phyloP scores from a whole-genome alignment of 2,888 invertebrate species.

The Cryptosula pallasiana region DNA sequence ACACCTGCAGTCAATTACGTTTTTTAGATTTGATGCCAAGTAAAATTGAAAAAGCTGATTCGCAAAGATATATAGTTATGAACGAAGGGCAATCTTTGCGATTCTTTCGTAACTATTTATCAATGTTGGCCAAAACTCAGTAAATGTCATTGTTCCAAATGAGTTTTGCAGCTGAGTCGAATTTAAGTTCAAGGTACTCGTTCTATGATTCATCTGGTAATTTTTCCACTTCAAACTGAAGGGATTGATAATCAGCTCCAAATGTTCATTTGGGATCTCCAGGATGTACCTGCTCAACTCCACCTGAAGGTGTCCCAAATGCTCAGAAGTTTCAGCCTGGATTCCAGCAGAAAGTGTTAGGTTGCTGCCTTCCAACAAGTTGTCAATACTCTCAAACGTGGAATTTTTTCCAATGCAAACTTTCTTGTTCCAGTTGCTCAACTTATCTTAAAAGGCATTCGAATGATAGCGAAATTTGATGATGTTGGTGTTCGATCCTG shows the following conservation, averaged over 20 bases:
- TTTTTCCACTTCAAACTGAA: not conserved
- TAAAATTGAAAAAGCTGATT: no score
- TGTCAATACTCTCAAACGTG: slow-evolving; percentile 7
- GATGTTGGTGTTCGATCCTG: not conserved
- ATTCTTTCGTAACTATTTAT: no score
- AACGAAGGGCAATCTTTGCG: no score
- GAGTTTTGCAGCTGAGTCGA: not conserved
- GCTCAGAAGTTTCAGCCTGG: slow-evolving; percentile 4
- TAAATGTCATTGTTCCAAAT: not conserved
- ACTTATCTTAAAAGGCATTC: slow-evolving; percentile 11
- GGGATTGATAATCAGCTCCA: not conserved
- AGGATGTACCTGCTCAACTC: slow-evolving; percentile 1
- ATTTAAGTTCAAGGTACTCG: not conserved
- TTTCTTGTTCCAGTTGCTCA: slow-evolving; percentile 5
- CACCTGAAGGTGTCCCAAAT: slow-evolving; percentile 12
- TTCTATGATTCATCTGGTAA: not conserved
- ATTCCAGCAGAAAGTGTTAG: slow-evolving; percentile 15
- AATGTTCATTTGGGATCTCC: not conserved
- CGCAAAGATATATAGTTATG: no score
- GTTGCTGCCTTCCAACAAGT: not conserved
- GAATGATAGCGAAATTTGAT: not conserved
- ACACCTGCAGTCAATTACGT: no score
- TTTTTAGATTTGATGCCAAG: no score
- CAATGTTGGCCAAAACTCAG: not conserved
- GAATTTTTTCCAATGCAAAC: not conserved